These are phyloP conservation scores for Hirtodrosophila alboralis DNA, from an alignment of 2,888 invertebrate genomes.

Conservation along the genomic window DNA sequence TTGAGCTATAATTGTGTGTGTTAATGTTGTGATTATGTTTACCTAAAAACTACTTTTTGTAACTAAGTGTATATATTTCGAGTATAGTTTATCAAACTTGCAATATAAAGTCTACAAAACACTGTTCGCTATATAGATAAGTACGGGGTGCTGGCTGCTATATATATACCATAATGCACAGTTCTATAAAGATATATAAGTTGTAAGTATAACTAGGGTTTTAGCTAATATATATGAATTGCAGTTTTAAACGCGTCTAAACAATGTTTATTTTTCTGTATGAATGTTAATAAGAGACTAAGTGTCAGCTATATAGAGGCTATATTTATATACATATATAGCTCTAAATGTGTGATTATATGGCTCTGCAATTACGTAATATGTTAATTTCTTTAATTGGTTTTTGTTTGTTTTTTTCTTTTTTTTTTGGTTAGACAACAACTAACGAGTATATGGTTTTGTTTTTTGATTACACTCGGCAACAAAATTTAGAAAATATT, in stretches of 20 bases:
- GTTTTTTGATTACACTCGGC: too few species aligned
- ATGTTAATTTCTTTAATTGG: slow-evolving; percentile 37
- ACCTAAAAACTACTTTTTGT: slow-evolving; percentile 49
- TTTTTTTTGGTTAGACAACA: slow-evolving; percentile 40
- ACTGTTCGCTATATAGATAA: slow-evolving; percentile 34
- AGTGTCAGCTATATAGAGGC: slow-evolving; percentile 26
- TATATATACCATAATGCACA: slow-evolving; percentile 28
- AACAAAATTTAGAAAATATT: too few species aligned
- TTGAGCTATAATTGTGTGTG: slow-evolving; percentile 14
- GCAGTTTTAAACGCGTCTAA: slow-evolving; percentile 23
- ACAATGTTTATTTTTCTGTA: slow-evolving; percentile 16
- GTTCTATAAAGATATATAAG: slow-evolving; percentile 27
- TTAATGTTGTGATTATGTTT: slow-evolving; percentile 39
- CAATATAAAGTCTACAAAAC: slow-evolving; percentile 25
- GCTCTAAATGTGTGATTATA: slow-evolving; percentile 57
- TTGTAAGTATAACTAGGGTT: slow-evolving; percentile 32
- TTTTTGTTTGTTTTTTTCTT: slow-evolving; percentile 17
- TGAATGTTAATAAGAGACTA: slow-evolving; percentile 12
- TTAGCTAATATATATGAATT: slow-evolving; percentile 33
- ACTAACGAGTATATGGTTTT: slow-evolving; percentile 50
- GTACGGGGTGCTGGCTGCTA: slow-evolving; percentile 45
- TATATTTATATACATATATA: slow-evolving; percentile 22
- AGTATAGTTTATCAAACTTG: slow-evolving; percentile 29
- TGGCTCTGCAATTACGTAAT: slow-evolving; percentile 59
- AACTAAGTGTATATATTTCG: slow-evolving; percentile 34